phyloP scores from a whole-genome alignment of 2,888 invertebrate genomes.

The Coleophora deauratella region DNA sequence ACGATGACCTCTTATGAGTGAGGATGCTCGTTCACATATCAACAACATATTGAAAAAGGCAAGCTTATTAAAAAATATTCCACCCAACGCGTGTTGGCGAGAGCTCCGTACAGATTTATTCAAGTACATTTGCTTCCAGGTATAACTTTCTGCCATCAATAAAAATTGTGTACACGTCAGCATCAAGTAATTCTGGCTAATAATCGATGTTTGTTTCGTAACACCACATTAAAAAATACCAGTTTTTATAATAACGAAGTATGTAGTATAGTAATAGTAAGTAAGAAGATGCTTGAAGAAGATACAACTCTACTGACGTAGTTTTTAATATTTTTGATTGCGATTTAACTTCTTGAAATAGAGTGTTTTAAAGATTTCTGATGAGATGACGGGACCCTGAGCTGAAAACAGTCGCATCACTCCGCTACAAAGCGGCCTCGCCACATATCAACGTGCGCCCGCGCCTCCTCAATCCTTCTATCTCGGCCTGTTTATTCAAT shows the following conservation, averaged over 20 bases:
- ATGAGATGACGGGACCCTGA: no score
- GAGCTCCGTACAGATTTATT: conserved; percentile 20
- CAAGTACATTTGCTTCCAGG: no score
- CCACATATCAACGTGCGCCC: conserved; percentile 14
- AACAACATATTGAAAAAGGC: conserved; percentile 23
- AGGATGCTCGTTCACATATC: conserved; percentile 28
- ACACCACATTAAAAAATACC: no score
- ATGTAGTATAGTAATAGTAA: no score
- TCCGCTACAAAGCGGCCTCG: conserved; percentile 35
- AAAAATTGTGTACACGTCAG: no score
- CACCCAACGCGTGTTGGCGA: neutral
- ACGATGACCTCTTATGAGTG: conserved; percentile 28
- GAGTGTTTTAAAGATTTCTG: no score
- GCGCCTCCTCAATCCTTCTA: conserved; percentile 11
- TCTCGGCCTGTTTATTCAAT: conserved; percentile 51
- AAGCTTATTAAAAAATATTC: conserved; percentile 30
- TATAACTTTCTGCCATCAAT: neutral
- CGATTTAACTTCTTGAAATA: neutral
- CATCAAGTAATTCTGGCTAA: no score
- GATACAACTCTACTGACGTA: no score
- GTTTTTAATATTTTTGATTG: no score
- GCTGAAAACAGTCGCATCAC: conserved; percentile 33
- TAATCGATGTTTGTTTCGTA: no score
- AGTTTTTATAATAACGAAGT: no score
- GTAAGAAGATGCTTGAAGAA: no score